These are phyloP conservation scores for Coecobrya sp. DNA, from an alignment of 2,888 invertebrate species.

Conservation along the genomic window DNA sequence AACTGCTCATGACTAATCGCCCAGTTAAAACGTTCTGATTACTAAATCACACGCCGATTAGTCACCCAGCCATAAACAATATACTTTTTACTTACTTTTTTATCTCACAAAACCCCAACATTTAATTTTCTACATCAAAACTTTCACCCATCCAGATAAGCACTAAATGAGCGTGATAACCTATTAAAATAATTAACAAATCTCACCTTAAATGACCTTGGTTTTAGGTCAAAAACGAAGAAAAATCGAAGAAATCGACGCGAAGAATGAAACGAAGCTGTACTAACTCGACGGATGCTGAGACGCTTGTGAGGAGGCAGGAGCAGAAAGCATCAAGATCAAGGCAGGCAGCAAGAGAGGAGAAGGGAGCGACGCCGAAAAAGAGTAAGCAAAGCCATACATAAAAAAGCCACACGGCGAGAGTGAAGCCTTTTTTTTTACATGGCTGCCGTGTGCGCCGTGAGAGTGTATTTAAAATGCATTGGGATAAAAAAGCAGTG, in stretches of 20 bases:
- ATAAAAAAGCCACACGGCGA: constrained; percentile 58
- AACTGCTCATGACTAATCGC: neutral
- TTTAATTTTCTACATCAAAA: too few species aligned
- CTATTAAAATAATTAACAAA: constrained; percentile 18
- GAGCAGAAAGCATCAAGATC: constrained; percentile 43
- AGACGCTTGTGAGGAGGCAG: constrained; percentile 80
- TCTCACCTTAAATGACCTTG: constrained; percentile 82
- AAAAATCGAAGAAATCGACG: constrained; percentile 81
- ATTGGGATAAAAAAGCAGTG: constrained; percentile 31
- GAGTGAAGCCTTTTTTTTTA: constrained; percentile 63
- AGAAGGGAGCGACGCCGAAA: neutral
- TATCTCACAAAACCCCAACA: too few species aligned
- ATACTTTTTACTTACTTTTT: too few species aligned
- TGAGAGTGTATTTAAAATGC: constrained; percentile 70
- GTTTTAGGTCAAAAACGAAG: constrained; percentile 80
- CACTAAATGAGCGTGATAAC: neutral
- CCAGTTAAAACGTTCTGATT: too few species aligned
- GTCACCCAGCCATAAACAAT: too few species aligned
- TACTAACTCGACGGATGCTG: constrained; percentile 81
- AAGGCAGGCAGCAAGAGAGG: constrained; percentile 34
- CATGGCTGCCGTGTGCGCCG: constrained; percentile 80
- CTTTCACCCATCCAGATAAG: neutral
- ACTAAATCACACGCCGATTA: too few species aligned
- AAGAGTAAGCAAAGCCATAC: neutral
- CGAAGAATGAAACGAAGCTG: constrained; percentile 82